A percentile compares a stretch with the other conserved stretches of the same genome.
Conservation (phyloP, 2,797 vertebrate species). For the Myotis findleyi region DNA sequence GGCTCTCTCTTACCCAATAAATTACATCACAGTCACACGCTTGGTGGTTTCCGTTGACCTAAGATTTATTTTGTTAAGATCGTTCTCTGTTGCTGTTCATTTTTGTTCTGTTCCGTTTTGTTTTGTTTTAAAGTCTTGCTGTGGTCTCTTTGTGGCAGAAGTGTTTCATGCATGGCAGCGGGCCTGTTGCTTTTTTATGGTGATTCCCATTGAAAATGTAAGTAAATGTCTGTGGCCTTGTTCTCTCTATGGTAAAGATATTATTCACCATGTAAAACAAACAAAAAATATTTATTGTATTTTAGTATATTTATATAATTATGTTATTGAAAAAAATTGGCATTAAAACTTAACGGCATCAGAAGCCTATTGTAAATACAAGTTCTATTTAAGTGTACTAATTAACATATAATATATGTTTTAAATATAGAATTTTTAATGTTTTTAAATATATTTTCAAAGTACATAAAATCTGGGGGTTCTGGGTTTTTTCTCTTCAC, state of each 20-base stretch:
- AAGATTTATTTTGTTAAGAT: constrained; percentile 76
- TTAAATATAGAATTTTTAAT: constrained; percentile 93
- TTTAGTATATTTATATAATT: constrained; percentile 93
- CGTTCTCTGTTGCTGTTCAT: constrained; percentile 80
- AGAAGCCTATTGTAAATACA: constrained; percentile 91
- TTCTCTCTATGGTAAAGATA: constrained; percentile 89
- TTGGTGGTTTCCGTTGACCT: constrained; percentile 82
- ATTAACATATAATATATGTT: constrained; percentile 93
- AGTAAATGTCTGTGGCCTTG: constrained; percentile 92
- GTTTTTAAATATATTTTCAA: constrained; percentile 93
- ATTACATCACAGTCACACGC: constrained; percentile 52
- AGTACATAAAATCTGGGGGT: constrained; percentile 87
- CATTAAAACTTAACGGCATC: constrained; percentile 92
- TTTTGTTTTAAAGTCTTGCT: constrained; percentile 85
- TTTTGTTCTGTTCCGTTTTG: constrained; percentile 73
- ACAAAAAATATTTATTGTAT: constrained; percentile 91
- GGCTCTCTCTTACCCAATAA: constrained; percentile 71
- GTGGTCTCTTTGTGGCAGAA: constrained; percentile 90
- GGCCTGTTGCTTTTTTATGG: constrained; percentile 90
- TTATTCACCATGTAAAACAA: constrained; percentile 92
- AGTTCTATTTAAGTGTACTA: constrained; percentile 93
- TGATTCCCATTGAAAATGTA: constrained; percentile 90
- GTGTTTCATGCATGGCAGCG: constrained; percentile 90
- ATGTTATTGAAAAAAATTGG: constrained; percentile 90
- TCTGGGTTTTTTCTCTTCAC: constrained; percentile 90